Conservation (phyloP, 2,797 vertebrate genomes). For the Rhynchonycteris naso region DNA sequence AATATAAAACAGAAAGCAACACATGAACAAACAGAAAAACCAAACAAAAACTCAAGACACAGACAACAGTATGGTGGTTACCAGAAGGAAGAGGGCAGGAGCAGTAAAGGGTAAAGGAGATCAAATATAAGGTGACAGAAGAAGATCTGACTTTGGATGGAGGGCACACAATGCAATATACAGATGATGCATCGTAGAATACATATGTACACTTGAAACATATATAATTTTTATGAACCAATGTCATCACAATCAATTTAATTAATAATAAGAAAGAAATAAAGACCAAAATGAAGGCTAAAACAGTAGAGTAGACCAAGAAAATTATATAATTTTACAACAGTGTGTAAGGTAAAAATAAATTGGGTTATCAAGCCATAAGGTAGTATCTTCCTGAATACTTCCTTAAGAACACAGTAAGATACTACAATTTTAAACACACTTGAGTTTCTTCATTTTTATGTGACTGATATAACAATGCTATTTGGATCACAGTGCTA, state of each 20-base stretch:
- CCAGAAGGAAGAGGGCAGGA: not conserved
- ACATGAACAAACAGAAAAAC: not conserved
- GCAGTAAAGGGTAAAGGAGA: not conserved
- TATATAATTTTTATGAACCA: not conserved
- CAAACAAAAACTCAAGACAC: not conserved
- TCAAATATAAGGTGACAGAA: not conserved
- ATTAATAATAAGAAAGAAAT: not conserved
- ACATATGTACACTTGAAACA: not conserved
- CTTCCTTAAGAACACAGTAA: not conserved
- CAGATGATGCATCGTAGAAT: not conserved
- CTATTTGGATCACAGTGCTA: not conserved
- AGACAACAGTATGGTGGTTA: not conserved
- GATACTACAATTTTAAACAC: not conserved
- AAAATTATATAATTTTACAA: not conserved
- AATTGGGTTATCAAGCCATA: not conserved
- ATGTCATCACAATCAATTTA: not conserved
- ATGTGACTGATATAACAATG: constrained; percentile 1
- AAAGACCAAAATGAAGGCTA: constrained; percentile 23
- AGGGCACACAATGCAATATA: not conserved
- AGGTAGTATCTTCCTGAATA: not conserved
- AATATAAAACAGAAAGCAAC: not conserved
- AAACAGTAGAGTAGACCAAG: not conserved
- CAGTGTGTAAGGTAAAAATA: not conserved
- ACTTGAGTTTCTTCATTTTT: not conserved
- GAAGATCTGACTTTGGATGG: not conserved